phyloP scores from a whole-genome alignment of 2,888 invertebrate genomes.

The Meganola albula region DNA sequence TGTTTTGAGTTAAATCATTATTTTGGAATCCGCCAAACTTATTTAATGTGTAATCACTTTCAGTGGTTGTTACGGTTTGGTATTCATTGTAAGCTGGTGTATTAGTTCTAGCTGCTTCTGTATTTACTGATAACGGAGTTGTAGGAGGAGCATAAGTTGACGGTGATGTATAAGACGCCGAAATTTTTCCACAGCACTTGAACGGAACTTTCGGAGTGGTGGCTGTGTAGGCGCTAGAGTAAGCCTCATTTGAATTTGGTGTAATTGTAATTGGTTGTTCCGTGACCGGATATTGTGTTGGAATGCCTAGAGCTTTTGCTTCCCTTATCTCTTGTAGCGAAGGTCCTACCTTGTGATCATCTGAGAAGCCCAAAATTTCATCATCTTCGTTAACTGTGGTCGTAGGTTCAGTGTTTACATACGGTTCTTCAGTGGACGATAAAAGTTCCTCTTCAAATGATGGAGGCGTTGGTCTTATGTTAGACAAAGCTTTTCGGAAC shows the following conservation, averaged over 20 bases:
- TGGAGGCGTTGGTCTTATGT: constrained; percentile 88
- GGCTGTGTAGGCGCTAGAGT: constrained; percentile 36
- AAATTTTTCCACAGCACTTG: constrained; percentile 65
- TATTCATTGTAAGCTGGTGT: constrained; percentile 38
- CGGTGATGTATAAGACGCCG: constrained; percentile 65
- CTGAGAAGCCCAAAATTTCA: constrained; percentile 87
- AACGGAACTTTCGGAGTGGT: constrained; percentile 54
- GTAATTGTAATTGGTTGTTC: constrained; percentile 46
- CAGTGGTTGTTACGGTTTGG: constrained; percentile 46
- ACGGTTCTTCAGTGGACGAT: constrained; percentile 51
- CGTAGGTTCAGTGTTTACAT: constrained; percentile 75
- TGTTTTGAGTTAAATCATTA: constrained; percentile 46
- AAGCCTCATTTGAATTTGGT: constrained; percentile 33
- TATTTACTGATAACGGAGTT: constrained; percentile 66
- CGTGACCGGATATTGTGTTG: constrained; percentile 37
- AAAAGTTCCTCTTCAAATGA: constrained; percentile 70
- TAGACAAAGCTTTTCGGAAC: constrained; percentile 85
- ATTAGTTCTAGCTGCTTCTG: constrained; percentile 50
- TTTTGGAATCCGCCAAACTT: constrained; percentile 67
- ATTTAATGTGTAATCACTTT: constrained; percentile 43
- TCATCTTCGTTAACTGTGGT: constrained; percentile 83
- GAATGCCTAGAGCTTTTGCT: constrained; percentile 61
- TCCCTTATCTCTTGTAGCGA: constrained; percentile 45
- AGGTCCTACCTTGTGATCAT: constrained; percentile 67
- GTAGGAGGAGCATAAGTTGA: constrained; percentile 41